These are phyloP conservation scores for Phymorhynchus buccinoides DNA, from an alignment of 1,140 invertebrate species.

Conservation along the genomic window DNA sequence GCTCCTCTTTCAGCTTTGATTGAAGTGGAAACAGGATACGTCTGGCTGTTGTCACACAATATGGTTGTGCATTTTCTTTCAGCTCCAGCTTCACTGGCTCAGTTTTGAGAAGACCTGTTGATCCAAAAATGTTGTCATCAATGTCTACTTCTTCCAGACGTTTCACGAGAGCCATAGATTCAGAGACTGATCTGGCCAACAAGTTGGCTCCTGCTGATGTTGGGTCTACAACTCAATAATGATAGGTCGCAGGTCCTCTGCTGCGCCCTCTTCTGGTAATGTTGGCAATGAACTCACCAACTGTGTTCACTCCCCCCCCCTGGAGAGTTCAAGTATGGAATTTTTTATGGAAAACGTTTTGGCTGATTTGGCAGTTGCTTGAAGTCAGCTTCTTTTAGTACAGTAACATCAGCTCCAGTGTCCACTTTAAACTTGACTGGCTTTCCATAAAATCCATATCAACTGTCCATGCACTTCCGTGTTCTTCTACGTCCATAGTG, in stretches of 20 bases:
- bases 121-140: neutral
- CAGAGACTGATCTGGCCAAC: conserved; percentile 12
- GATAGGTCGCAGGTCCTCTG: neutral
- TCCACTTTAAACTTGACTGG: conserved; percentile 6
- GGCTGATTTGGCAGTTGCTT: neutral
- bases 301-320: neutral
- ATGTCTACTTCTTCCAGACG: neutral
- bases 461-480: neutral
- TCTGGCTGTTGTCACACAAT: conserved; percentile 54
- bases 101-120: neutral
- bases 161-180: conserved; percentile 22
- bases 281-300: conserved; percentile 17
- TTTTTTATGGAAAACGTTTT: neutral
- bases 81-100: conserved; percentile 52
- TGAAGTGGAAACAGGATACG: conserved; percentile 61
- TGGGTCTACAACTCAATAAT: neutral
- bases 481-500: neutral
- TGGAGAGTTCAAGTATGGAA: neutral
- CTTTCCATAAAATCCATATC: neutral
- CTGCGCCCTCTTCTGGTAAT: neutral
- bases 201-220: conserved; percentile 31
- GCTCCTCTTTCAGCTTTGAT: conserved; percentile 60
- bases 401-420: neutral
- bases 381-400: neutral
- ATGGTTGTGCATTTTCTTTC: conserved; percentile 38